A percentile compares a stretch with the other conserved stretches of the same genome.
Evolutionary conservation across 2,888 invertebrate species (phyloP).

Genomic region (Tipula confusa): DNA sequence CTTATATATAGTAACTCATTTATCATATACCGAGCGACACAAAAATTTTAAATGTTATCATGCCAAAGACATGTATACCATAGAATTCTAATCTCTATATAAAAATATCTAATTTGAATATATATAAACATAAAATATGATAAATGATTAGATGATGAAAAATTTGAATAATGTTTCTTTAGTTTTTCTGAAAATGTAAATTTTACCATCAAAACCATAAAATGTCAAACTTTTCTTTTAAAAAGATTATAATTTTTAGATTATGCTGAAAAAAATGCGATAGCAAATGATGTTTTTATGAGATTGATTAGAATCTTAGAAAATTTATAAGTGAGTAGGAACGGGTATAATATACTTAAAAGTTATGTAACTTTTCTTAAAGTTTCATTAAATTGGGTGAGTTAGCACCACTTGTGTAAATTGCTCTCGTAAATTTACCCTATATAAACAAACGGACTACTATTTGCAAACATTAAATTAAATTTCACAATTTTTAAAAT

Average conservation of each 20-base stretch:
- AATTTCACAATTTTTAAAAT: not conserved
- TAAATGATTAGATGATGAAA: conserved; percentile 12
- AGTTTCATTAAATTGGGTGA: no score
- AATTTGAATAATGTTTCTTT: not conserved
- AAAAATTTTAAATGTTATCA: not conserved
- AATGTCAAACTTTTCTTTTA: not conserved
- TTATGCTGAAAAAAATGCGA: no score
- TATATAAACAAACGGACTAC: no score
- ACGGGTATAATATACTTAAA: no score
- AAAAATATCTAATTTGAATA: not conserved
- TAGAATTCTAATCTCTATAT: not conserved
- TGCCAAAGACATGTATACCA: conserved; percentile 6
- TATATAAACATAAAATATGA: not conserved
- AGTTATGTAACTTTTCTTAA: no score
- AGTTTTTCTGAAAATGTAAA: not conserved
- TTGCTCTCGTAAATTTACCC: no score
- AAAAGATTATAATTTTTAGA: no score
- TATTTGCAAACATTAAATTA: not conserved
- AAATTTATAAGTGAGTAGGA: no score
- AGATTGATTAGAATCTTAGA: no score
- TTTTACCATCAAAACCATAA: conserved; percentile 13
- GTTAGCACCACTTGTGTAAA: no score
- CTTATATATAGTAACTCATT: not conserved
- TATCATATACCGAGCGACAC: not conserved
- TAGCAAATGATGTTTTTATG: no score